These are phyloP conservation scores for Gobio occitaniae DNA, from an alignment of 2,797 vertebrate species.

Conservation along the genomic window DNA sequence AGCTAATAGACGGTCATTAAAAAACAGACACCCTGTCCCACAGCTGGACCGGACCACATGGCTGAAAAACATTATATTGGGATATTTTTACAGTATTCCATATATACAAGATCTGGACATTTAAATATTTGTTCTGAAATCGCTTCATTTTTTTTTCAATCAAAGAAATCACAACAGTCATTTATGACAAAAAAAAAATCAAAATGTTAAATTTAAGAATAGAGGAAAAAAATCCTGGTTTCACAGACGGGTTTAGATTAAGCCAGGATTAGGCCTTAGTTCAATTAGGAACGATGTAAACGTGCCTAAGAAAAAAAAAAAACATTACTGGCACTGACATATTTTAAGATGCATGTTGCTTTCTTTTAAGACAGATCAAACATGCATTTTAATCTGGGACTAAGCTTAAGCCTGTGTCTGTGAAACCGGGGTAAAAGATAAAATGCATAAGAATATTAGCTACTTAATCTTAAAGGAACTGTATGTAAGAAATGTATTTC, in stretches of 20 bases:
- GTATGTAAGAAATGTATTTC: too few species aligned
- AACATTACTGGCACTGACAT: too few species aligned
- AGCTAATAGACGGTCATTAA: slow-evolving; percentile 7
- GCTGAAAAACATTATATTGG: neutral
- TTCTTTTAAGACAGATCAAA: too few species aligned
- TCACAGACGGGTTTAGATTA: too few species aligned
- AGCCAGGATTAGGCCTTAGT: too few species aligned
- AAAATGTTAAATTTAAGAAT: neutral
- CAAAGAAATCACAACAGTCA: neutral
- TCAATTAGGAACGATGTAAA: too few species aligned
- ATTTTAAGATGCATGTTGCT: too few species aligned
- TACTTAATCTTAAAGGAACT: neutral
- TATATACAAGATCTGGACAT: neutral
- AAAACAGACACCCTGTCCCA: neutral
- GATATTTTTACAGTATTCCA: neutral
- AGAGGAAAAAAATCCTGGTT: neutral
- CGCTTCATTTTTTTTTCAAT: neutral
- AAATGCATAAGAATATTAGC: neutral
- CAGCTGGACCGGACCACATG: neutral
- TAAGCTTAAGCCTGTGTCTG: too few species aligned
- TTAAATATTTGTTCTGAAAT: neutral
- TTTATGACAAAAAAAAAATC: neutral
- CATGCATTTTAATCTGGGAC: too few species aligned
- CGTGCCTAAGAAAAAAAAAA: too few species aligned
- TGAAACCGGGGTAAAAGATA: neutral